A percentile compares a stretch with the other conserved stretches of the same genome.
These are phyloP conservation scores for Schrankia costaestrigalis DNA, from an alignment of 2,888 invertebrate species.

Conservation along the genomic window DNA sequence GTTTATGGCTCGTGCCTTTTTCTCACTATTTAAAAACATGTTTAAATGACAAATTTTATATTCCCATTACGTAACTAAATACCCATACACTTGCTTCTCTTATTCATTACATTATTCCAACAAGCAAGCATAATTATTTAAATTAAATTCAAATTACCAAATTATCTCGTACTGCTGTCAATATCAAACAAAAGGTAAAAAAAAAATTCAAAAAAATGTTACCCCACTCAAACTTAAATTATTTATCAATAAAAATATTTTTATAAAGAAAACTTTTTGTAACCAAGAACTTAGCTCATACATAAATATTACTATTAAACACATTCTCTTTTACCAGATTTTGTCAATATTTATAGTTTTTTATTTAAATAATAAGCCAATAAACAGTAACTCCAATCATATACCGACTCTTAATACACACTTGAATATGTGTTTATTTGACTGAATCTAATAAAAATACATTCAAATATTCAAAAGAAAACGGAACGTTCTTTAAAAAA, in stretches of 20 bases:
- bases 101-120: no score
- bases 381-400: constrained; percentile 18
- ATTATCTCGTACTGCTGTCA: no score
- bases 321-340: constrained; percentile 28
- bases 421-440: constrained; percentile 36
- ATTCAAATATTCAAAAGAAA: constrained; percentile 24
- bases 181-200: constrained; percentile 3
- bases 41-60: no score
- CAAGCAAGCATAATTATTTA: no score
- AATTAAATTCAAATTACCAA: no score
- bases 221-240: constrained; percentile 9
- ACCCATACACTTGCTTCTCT: no score
- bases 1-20: no score
- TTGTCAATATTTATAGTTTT: constrained; percentile 31
- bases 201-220: constrained; percentile 8
- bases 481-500: constrained; percentile 11
- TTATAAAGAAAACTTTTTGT: constrained; percentile 12
- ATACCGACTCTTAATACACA: constrained; percentile 22
- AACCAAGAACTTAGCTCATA: constrained; percentile 22
- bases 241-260: constrained; percentile 11
- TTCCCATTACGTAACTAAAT: no score
- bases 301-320: constrained; percentile 30
- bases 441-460: constrained; percentile 23
- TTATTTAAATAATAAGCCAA: constrained; percentile 29
- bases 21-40: no score